Conservation (phyloP, 2,888 invertebrate species). For the Drosophila testacea region DNA sequence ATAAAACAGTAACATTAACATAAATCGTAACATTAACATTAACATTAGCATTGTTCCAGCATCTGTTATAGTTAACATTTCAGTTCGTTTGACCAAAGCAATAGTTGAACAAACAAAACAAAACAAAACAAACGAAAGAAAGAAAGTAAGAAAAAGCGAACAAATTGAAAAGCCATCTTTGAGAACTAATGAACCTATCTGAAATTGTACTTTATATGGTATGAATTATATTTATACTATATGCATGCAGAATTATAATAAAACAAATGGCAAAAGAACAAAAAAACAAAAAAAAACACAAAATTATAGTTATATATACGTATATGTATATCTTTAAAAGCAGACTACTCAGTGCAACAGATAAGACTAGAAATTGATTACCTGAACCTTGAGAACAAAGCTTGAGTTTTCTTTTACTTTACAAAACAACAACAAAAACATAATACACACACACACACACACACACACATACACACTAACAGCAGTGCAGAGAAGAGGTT, state of each 20-base stretch:
- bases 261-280: constrained; percentile 14
- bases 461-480: constrained; percentile 21
- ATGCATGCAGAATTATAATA: constrained; percentile 1
- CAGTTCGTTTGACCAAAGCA: constrained; percentile 49
- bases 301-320: constrained; percentile 35
- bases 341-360: constrained; percentile 80
- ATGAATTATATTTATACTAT: constrained; percentile 24
- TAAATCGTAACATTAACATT: constrained; percentile 13
- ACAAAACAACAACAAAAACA: constrained; percentile 40
- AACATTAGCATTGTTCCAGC: constrained; percentile 39
- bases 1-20: constrained; percentile 26
- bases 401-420: constrained; percentile 74
- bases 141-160: constrained; percentile 4
- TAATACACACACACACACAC: constrained; percentile 19
- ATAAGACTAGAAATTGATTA: constrained; percentile 80
- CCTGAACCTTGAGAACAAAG: constrained; percentile 79
- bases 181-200: constrained; percentile 42
- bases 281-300: constrained; percentile 26
- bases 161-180: constrained; percentile 15
- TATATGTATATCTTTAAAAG: constrained; percentile 52
- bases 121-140: not conserved
- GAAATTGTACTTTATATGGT: constrained; percentile 56
- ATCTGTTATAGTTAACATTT: constrained; percentile 51
- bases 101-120: constrained; percentile 16
- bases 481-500: constrained; percentile 7